These are phyloP conservation scores for Microctenopoma lineatum DNA, from an alignment of 2,797 vertebrate species.

Conservation along the genomic window DNA sequence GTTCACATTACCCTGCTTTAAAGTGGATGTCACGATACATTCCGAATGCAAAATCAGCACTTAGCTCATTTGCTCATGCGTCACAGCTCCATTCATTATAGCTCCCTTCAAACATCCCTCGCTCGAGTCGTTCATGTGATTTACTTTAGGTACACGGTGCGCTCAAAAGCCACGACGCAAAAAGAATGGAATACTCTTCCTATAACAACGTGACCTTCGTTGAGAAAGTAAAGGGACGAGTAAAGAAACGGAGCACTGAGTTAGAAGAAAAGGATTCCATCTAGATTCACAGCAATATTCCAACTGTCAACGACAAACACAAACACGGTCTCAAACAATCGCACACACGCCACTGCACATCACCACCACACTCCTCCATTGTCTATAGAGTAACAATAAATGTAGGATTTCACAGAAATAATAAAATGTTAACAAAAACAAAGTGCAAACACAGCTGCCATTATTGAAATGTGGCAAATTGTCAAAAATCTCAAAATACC, in stretches of 20 bases:
- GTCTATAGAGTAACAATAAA: constrained; percentile 80
- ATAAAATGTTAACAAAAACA: constrained; percentile 83
- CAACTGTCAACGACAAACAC: constrained; percentile 77
- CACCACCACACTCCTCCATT: constrained; percentile 79
- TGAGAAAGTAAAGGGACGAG: constrained; percentile 72
- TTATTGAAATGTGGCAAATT: constrained; percentile 78
- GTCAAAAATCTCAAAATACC: constrained; percentile 74
- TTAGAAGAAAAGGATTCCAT: constrained; percentile 71
- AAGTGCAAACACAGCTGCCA: constrained; percentile 86
- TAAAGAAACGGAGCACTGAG: constrained; percentile 73
- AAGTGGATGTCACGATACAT: constrained; percentile 48
- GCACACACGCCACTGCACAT: constrained; percentile 78
- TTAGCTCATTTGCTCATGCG: constrained; percentile 36
- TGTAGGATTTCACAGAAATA: constrained; percentile 87
- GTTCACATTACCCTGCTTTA: constrained; percentile 59
- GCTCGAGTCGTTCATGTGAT: constrained; percentile 29
- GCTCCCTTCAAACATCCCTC: constrained; percentile 67
- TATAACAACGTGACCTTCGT: constrained; percentile 51
- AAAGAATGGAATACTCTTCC: constrained; percentile 48
- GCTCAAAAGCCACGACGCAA: constrained; percentile 73
- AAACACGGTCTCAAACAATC: constrained; percentile 66
- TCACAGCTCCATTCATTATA: constrained; percentile 76
- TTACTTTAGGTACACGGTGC: constrained; percentile 64
- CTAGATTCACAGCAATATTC: constrained; percentile 85
- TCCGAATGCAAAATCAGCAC: constrained; percentile 44